phyloP scores from a whole-genome alignment of 2,797 vertebrate genomes.

The Silurus aristotelis region DNA sequence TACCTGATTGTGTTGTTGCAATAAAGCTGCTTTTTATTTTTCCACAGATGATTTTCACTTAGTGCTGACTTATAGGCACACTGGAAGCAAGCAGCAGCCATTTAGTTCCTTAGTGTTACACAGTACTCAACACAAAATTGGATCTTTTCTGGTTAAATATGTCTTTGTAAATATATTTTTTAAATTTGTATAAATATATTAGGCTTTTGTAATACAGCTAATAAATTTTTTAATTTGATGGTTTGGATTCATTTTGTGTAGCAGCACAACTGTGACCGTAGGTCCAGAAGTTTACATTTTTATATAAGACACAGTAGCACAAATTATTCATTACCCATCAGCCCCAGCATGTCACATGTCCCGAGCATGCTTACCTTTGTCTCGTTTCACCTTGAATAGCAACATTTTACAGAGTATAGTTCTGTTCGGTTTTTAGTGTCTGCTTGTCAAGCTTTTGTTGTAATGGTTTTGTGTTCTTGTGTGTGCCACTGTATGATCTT shows the following conservation, averaged over 20 bases:
- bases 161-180: background rate
- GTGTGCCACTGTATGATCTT: too few species aligned
- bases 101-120: constrained; percentile 34
- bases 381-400: too few species aligned
- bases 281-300: background rate
- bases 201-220: background rate
- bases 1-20: constrained; percentile 54
- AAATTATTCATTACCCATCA: too few species aligned
- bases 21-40: constrained; percentile 58
- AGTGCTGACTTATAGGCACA: constrained; percentile 47
- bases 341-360: too few species aligned
- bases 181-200: background rate
- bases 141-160: background rate
- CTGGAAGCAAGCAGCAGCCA: constrained; percentile 26
- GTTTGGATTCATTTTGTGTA: background rate
- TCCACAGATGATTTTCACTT: constrained; percentile 33
- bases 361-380: too few species aligned
- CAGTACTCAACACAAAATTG: background rate
- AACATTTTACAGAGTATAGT: too few species aligned
- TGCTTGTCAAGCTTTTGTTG: too few species aligned
- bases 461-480: too few species aligned
- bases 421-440: too few species aligned
- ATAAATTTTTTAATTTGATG: background rate
- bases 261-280: background rate
- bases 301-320: too few species aligned